These are phyloP conservation scores for Lampris incognitus DNA, from an alignment of 2,113 vertebrate species.

Conservation along the genomic window DNA sequence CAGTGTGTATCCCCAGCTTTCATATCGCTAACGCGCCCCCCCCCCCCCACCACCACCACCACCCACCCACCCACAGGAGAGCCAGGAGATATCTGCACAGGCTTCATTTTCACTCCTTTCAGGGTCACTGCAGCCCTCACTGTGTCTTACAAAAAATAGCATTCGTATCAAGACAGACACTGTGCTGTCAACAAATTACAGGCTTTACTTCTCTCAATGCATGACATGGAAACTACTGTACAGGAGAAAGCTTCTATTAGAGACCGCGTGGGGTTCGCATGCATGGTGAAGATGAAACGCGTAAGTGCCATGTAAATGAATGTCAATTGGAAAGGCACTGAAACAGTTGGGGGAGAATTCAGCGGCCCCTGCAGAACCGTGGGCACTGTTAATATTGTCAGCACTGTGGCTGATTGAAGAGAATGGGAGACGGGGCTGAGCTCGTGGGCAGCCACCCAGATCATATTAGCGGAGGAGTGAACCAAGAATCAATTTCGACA, in stretches of 20 bases:
- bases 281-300: slow-evolving; percentile 41
- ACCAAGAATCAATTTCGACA: slow-evolving; percentile 80
- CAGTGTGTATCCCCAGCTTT: slow-evolving; percentile 37
- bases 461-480: slow-evolving; percentile 76
- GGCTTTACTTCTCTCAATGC: slow-evolving; percentile 43
- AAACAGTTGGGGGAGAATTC: slow-evolving; percentile 59
- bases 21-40: slow-evolving; percentile 65
- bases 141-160: no score
- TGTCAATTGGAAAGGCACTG: slow-evolving; percentile 65
- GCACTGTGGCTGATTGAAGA: slow-evolving; percentile 74
- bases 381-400: slow-evolving; percentile 75
- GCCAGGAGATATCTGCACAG: slow-evolving; percentile 50
- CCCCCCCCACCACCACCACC: slow-evolving; percentile 56
- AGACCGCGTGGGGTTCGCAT: slow-evolving; percentile 38
- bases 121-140: slow-evolving; percentile 45
- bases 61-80: slow-evolving; percentile 38
- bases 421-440: slow-evolving; percentile 73
- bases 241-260: slow-evolving; percentile 38
- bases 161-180: slow-evolving; percentile 52
- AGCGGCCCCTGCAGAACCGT: slow-evolving; percentile 63
- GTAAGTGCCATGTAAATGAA: slow-evolving; percentile 75
- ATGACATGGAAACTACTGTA: slow-evolving; percentile 35
- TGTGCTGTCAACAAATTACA: slow-evolving; percentile 68
- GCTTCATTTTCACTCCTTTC: slow-evolving; percentile 74
- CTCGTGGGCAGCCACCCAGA: slow-evolving; percentile 78